Conservation (phyloP, 2,113 vertebrate genomes). For the Pterocles gutturalis region DNA sequence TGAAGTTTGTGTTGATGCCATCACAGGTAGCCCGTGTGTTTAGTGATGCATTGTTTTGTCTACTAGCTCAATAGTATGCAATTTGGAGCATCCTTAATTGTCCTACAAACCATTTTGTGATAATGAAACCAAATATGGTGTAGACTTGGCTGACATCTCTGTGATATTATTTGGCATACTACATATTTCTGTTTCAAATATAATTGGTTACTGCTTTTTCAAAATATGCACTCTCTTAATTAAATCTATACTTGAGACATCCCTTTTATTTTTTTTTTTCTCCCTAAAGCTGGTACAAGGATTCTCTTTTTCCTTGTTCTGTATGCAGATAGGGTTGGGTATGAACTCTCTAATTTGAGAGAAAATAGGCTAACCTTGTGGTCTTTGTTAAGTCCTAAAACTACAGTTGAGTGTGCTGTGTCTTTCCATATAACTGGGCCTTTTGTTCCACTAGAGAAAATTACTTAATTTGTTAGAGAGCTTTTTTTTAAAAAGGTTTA, state of each 20-base stretch:
- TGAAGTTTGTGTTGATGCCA: background rate
- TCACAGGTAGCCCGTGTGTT: constrained; percentile 18
- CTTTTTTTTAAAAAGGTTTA: background rate
- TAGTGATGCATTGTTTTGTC: constrained; percentile 32
- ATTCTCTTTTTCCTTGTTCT: background rate
- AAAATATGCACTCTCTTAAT: constrained; percentile 39
- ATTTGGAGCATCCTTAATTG: constrained; percentile 58
- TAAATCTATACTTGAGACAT: constrained; percentile 34
- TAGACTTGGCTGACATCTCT: constrained; percentile 34
- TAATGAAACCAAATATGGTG: constrained; percentile 50
- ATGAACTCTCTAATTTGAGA: background rate
- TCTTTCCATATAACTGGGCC: background rate
- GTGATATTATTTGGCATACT: constrained; percentile 34
- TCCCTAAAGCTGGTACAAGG: background rate
- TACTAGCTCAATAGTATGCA: constrained; percentile 32
- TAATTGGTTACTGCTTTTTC: constrained; percentile 33
- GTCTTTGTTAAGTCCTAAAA: constrained; percentile 27
- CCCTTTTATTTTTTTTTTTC: background rate
- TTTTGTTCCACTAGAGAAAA: constrained; percentile 57
- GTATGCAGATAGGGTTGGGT: background rate
- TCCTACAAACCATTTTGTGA: constrained; percentile 36
- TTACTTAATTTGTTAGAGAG: constrained; percentile 45
- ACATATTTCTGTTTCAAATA: constrained; percentile 50
- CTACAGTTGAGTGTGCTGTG: background rate
- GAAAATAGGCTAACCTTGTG: constrained; percentile 22